Conservation (phyloP, 2,797 vertebrate species). For the Intellagama lesueurii region DNA sequence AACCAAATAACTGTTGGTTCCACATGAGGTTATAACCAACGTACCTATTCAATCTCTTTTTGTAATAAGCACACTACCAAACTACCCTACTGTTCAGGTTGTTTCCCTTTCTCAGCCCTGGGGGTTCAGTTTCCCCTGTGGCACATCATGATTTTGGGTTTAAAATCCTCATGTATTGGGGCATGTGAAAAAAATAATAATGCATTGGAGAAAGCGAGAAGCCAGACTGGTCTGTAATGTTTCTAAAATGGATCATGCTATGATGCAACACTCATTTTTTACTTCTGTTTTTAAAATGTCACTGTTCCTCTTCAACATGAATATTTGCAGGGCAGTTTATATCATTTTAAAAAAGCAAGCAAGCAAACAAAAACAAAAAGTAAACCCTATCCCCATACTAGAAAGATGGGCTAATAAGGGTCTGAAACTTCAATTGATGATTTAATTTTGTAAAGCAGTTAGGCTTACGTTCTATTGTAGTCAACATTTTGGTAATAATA, state of each 20-base stretch:
- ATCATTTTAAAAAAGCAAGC: neutral
- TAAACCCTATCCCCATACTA: neutral
- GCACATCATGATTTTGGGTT: neutral
- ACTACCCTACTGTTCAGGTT: neutral
- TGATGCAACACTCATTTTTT: too few species aligned
- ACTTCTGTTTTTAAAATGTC: neutral
- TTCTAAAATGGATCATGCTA: too few species aligned
- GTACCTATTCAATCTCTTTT: neutral
- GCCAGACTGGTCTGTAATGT: too few species aligned
- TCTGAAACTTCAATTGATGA: neutral
- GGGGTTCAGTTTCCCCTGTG: too few species aligned
- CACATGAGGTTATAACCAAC: neutral
- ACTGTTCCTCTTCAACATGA: neutral
- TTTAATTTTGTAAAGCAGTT: conserved; percentile 19
- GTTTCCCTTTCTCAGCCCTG: neutral
- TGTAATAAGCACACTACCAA: neutral
- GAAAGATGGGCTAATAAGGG: neutral
- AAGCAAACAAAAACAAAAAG: too few species aligned
- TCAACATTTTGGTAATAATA: conserved; percentile 7
- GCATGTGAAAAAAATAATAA: too few species aligned
- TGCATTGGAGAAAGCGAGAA: too few species aligned
- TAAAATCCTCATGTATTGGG: too few species aligned
- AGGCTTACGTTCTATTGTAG: neutral
- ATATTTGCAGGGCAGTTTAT: neutral
- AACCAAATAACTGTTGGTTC: neutral